These are phyloP conservation scores for Drosophila parvula DNA, from an alignment of 1,140 invertebrate genomes.

Conservation along the genomic window DNA sequence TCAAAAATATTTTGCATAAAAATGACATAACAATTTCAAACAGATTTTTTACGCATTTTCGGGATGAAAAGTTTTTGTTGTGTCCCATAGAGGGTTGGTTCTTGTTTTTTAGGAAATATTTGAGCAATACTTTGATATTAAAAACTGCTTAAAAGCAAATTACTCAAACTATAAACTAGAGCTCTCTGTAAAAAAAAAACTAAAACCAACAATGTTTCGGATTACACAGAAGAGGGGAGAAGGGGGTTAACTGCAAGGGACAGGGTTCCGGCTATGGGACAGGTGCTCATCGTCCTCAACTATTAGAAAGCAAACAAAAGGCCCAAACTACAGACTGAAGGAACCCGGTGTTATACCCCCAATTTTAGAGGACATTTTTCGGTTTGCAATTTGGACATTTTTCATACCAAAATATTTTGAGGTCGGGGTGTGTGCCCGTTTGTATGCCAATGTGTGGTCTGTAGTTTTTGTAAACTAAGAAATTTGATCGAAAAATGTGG, in stretches of 20 bases:
- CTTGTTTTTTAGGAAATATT: slow-evolving; percentile 59
- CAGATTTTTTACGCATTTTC: slow-evolving; percentile 71
- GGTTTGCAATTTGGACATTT: slow-evolving; percentile 62
- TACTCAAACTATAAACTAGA: slow-evolving; percentile 61
- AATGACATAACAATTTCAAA: slow-evolving; percentile 78
- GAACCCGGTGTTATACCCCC: background rate
- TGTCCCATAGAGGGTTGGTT: slow-evolving; percentile 7
- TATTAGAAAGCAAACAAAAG: slow-evolving; percentile 64
- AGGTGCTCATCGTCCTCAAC: slow-evolving; percentile 50
- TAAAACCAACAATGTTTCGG: slow-evolving; percentile 60
- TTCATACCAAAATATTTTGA: slow-evolving; percentile 64
- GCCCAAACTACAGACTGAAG: slow-evolving; percentile 25
- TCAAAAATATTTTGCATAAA: slow-evolving; percentile 73
- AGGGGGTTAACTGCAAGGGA: slow-evolving; percentile 15
- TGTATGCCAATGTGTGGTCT: background rate
- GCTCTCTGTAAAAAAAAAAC: slow-evolving; percentile 5
- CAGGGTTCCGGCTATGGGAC: slow-evolving; percentile 40
- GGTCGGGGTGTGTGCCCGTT: slow-evolving; percentile 9
- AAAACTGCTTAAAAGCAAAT: slow-evolving; percentile 75
- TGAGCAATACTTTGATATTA: slow-evolving; percentile 70
- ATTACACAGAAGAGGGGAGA: slow-evolving; percentile 9
- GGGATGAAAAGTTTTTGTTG: slow-evolving; percentile 30
- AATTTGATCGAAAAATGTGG: slow-evolving; percentile 63
- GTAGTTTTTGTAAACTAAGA: slow-evolving; percentile 65
- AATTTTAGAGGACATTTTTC: slow-evolving; percentile 53